Percentiles rank a stretch among this genome's conserved stretches.
phyloP scores from a whole-genome alignment of 2,888 invertebrate genomes.

The Drosophila prostipennis region DNA sequence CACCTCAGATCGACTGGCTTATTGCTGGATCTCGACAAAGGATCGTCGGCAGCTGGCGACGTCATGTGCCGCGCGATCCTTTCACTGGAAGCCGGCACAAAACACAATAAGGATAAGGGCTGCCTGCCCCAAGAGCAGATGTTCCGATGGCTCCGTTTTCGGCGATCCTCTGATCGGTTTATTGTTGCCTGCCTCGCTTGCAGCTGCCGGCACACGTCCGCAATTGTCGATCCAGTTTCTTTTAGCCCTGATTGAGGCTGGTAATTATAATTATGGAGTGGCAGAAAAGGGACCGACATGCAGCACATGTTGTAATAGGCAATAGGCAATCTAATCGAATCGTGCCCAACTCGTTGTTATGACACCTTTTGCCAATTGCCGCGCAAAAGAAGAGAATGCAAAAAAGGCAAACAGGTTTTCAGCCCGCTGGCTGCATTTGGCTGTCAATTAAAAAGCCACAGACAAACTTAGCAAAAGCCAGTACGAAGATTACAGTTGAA shows the following conservation, averaged over 20 bases:
- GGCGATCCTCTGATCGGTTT: constrained; percentile 51
- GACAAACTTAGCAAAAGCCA: constrained; percentile 14
- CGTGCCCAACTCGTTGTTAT: constrained; percentile 53
- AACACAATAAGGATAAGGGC: constrained; percentile 37
- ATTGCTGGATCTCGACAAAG: constrained; percentile 27
- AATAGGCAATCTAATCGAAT: constrained; percentile 59
- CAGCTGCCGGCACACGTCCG: constrained; percentile 74
- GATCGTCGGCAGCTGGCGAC: constrained; percentile 54
- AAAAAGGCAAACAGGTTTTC: constrained; percentile 61
- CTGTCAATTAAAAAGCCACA: constrained; percentile 63
- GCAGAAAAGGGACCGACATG: constrained; percentile 15
- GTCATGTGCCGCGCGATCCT: constrained; percentile 52
- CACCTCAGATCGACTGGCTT: background rate
- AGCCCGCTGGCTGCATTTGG: constrained; percentile 54
- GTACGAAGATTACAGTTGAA: constrained; percentile 24
- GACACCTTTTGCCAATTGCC: constrained; percentile 60
- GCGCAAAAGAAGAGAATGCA: constrained; percentile 53
- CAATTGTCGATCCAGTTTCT: constrained; percentile 27
- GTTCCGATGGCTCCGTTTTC: constrained; percentile 28
- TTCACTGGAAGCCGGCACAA: constrained; percentile 17
- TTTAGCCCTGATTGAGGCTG: constrained; percentile 48
- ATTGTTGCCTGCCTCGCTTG: constrained; percentile 38
- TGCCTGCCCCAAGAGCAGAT: constrained; percentile 38
- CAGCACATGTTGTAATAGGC: constrained; percentile 66
- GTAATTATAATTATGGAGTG: constrained; percentile 22